These are phyloP conservation scores for Coryphaenoides rupestris DNA, from an alignment of 2,113 vertebrate genomes.

Conservation along the genomic window DNA sequence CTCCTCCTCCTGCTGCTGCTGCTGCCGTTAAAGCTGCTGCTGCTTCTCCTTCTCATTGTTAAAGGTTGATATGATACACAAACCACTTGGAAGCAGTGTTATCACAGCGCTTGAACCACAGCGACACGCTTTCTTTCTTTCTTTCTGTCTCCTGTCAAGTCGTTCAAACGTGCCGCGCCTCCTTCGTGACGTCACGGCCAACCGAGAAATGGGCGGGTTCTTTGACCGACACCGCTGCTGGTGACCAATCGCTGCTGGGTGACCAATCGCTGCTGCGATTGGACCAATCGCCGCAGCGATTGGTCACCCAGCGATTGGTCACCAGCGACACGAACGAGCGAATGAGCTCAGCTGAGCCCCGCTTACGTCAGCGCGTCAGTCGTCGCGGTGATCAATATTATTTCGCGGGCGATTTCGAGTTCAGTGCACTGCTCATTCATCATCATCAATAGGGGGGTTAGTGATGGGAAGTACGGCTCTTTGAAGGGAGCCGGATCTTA, in stretches of 20 bases:
- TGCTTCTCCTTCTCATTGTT: slow-evolving; percentile 43
- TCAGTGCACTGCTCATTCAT: too few relatives aligned
- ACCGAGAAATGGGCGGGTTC: slow-evolving; percentile 42
- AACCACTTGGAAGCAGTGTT: too few relatives aligned
- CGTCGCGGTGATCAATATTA: too few relatives aligned
- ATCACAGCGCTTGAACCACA: too few relatives aligned
- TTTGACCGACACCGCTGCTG: background rate
- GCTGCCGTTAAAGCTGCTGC: slow-evolving; percentile 33
- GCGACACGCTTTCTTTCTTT: background rate
- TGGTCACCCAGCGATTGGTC: background rate
- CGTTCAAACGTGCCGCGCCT: slow-evolving; percentile 11
- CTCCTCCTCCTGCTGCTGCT: too few relatives aligned
- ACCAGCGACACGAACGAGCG: background rate
- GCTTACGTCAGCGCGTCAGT: too few relatives aligned
- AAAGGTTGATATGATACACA: too few relatives aligned
- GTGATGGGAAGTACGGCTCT: too few relatives aligned
- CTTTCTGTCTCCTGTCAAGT: background rate
- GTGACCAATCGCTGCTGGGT: background rate
- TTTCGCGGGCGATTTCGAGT: too few relatives aligned
- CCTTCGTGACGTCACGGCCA: slow-evolving; percentile 17
- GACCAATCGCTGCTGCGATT: background rate
- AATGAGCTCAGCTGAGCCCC: too few relatives aligned
- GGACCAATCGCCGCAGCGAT: background rate
- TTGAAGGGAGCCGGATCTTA: too few relatives aligned
- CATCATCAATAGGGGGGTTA: too few relatives aligned